Evolutionary conservation across 2,797 vertebrate species (phyloP).

Genomic region (Halcyon smyrnensis): DNA sequence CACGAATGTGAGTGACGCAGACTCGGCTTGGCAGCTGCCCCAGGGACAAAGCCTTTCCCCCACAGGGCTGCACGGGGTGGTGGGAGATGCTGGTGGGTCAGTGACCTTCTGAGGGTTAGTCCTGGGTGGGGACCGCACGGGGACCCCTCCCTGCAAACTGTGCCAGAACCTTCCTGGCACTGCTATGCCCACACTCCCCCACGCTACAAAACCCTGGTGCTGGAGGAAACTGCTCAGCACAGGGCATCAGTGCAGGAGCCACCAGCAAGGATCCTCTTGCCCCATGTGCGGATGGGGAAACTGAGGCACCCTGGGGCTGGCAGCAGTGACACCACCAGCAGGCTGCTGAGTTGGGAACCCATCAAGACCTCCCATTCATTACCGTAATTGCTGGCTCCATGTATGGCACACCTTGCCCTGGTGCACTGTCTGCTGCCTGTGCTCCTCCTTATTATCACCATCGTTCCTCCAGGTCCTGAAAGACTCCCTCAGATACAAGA

Average conservation of each 20-base stretch:
- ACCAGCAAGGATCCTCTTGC: not conserved
- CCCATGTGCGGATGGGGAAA: fast-evolving
- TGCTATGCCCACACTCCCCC: not conserved
- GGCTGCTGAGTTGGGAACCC: not conserved
- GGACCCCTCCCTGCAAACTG: not conserved
- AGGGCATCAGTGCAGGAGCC: fast-evolving
- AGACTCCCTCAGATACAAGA: constrained; percentile 95
- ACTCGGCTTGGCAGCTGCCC: fast-evolving
- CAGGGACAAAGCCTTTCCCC: not conserved
- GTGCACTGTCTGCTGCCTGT: not conserved
- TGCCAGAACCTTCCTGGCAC: not conserved
- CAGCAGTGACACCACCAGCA: fast-evolving
- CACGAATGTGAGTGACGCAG: constrained; percentile 86
- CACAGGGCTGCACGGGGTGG: fast-evolving
- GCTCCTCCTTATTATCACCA: not conserved
- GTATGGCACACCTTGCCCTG: fast-evolving
- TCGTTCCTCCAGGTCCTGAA: constrained; percentile 88
- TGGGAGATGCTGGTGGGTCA: not conserved
- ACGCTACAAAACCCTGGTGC: fast-evolving
- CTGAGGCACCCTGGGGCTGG: not conserved
- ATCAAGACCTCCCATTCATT: not conserved
- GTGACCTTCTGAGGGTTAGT: not conserved
- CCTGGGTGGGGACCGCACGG: not conserved
- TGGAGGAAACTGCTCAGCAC: fast-evolving
- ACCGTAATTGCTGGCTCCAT: not conserved